Conservation (phyloP, 2,797 vertebrate genomes). For the Champsocephalus esox region DNA sequence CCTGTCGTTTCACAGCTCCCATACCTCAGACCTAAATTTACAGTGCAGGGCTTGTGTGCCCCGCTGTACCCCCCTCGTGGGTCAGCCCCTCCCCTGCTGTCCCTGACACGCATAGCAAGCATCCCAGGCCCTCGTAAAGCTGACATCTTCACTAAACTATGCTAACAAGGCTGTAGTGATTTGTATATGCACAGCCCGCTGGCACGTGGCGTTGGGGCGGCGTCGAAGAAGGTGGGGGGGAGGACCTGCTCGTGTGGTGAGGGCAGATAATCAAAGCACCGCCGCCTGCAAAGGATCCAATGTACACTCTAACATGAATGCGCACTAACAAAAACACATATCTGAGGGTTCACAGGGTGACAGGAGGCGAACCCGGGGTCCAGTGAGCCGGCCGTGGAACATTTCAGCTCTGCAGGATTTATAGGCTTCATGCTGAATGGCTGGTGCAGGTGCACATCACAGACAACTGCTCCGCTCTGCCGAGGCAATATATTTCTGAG, state of each 20-base stretch:
- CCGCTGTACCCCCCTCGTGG: constrained; percentile 61
- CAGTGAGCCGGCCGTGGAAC: constrained; percentile 49
- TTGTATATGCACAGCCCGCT: constrained; percentile 82
- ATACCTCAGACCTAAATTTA: constrained; percentile 79
- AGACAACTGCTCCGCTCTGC: constrained; percentile 75
- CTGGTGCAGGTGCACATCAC: constrained; percentile 76
- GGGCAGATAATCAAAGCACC: constrained; percentile 69
- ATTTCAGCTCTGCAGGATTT: constrained; percentile 70
- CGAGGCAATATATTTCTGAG: constrained; percentile 71
- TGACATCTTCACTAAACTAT: constrained; percentile 89
- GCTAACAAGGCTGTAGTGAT: constrained; percentile 86
- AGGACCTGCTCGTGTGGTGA: constrained; percentile 46
- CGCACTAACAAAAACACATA: constrained; percentile 51
- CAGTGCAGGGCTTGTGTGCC: constrained; percentile 65
- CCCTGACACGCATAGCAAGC: constrained; percentile 82
- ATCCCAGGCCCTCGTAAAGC: constrained; percentile 82
- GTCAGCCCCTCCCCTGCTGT: constrained; percentile 73
- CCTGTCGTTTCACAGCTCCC: constrained; percentile 66
- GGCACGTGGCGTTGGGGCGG: constrained; percentile 54
- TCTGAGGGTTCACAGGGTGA: constrained; percentile 52
- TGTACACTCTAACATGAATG: constrained; percentile 29
- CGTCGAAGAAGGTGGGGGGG: constrained; percentile 10
- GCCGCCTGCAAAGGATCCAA: constrained; percentile 35
- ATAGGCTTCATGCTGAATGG: constrained; percentile 69
- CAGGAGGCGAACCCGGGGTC: constrained; percentile 54